Percentiles rank a stretch among this genome's conserved stretches.
Evolutionary conservation across 2,888 invertebrate genomes (phyloP).

Genomic region (Chromoteleia sp.): DNA sequence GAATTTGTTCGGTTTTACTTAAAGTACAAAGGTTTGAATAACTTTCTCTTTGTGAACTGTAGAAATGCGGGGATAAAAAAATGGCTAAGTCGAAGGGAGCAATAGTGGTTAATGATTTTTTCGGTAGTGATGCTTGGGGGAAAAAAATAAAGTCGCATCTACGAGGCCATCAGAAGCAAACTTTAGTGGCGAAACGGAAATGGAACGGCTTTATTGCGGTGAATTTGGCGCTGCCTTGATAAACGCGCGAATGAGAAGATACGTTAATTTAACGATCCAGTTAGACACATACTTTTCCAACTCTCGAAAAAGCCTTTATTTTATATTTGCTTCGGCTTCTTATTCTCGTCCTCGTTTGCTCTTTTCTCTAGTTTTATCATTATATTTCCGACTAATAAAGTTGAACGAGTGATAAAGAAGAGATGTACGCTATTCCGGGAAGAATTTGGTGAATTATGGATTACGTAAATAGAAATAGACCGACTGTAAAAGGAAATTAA

Average conservation of each 20-base stretch:
- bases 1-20: too few species aligned
- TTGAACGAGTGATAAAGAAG: neutral
- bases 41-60: too few species aligned
- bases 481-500: neutral
- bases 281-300: neutral
- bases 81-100: neutral
- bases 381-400: conserved; percentile 1
- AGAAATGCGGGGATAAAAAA: too few species aligned
- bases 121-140: neutral
- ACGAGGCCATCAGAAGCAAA: neutral
- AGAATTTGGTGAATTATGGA: neutral
- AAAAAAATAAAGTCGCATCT: neutral
- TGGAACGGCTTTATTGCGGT: neutral
- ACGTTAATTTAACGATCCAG: conserved; percentile 8
- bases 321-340: neutral
- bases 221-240: neutral
- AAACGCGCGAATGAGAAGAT: neutral
- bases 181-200: neutral
- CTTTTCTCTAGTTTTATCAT: neutral
- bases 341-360: neutral
- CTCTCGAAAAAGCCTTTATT: neutral
- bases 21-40: too few species aligned
- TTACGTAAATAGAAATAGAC: neutral
- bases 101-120: neutral
- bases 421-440: neutral